phyloP scores from a whole-genome alignment of 2,113 vertebrate species.

The Gymnocephalus cernua region DNA sequence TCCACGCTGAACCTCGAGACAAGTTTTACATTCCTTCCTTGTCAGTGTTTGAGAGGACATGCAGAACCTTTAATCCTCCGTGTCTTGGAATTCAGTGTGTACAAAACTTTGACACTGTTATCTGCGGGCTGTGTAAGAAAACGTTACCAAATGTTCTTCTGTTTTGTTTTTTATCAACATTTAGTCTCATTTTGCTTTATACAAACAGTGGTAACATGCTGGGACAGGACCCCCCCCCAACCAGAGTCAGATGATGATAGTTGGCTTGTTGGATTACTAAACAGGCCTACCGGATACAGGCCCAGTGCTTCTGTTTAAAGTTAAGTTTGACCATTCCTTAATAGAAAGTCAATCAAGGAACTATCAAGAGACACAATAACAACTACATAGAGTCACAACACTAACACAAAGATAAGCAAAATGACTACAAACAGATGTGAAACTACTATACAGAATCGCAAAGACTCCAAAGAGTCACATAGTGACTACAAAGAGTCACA shows the following conservation, averaged over 20 bases:
- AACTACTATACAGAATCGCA: too few species aligned
- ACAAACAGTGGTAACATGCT: neutral
- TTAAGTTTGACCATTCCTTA: neutral
- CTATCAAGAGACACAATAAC: too few species aligned
- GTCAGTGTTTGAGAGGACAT: slow-evolving; percentile 42
- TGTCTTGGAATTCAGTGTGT: neutral
- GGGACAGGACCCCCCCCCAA: neutral
- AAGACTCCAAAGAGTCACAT: too few species aligned
- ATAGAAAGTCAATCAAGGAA: neutral
- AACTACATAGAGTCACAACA: too few species aligned
- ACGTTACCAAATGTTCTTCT: neutral
- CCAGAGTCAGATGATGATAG: neutral
- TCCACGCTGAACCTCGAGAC: slow-evolving; percentile 14
- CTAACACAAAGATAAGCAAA: too few species aligned
- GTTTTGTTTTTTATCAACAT: slow-evolving; percentile 1
- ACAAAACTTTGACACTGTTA: neutral
- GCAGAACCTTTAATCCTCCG: neutral
- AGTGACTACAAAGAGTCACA: neutral
- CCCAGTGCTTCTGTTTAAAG: too few species aligned
- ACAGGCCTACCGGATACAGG: too few species aligned
- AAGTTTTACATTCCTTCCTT: slow-evolving; percentile 49
- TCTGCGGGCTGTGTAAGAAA: neutral
- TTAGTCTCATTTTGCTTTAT: neutral
- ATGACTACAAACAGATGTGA: too few species aligned
- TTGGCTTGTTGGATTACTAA: too few species aligned